Evolutionary conservation across 2,113 vertebrate species (phyloP).

Genomic region (Apeltes quadracus): DNA sequence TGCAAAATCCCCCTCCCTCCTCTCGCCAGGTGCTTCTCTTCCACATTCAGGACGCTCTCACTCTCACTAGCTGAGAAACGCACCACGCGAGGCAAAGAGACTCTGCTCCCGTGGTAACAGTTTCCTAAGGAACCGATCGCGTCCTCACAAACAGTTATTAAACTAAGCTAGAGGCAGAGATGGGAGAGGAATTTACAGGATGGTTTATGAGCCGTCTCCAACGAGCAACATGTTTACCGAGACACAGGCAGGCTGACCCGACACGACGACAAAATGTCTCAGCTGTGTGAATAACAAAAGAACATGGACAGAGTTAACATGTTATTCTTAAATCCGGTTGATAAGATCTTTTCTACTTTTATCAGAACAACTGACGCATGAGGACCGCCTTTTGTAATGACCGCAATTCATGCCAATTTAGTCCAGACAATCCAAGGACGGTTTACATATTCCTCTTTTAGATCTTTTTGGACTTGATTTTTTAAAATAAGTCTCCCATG

Average conservation of each 20-base stretch:
- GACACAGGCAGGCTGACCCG: slow-evolving; percentile 33
- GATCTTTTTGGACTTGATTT: background rate
- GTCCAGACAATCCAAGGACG: slow-evolving; percentile 29
- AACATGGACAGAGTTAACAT: slow-evolving; percentile 33
- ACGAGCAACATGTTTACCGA: slow-evolving; percentile 60
- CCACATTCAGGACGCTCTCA: slow-evolving; percentile 31
- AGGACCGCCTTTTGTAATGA: slow-evolving; percentile 45
- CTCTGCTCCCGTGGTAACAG: slow-evolving; percentile 65
- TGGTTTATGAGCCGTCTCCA: slow-evolving; percentile 24
- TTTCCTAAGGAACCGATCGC: slow-evolving; percentile 53
- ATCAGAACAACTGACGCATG: slow-evolving; percentile 48
- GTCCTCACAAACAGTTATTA: slow-evolving; percentile 42
- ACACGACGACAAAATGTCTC: slow-evolving; percentile 23
- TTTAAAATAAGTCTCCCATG: background rate
- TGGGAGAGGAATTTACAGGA: background rate
- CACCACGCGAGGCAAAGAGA: slow-evolving; percentile 33
- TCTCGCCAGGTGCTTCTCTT: slow-evolving; percentile 33
- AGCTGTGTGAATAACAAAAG: slow-evolving; percentile 25
- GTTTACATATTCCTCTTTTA: slow-evolving; percentile 48
- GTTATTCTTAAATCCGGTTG: slow-evolving; percentile 22
- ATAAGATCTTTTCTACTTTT: slow-evolving; percentile 13
- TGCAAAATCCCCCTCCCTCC: slow-evolving; percentile 41
- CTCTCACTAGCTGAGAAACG: slow-evolving; percentile 31
- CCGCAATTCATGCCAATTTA: slow-evolving; percentile 2
- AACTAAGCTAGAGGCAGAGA: slow-evolving; percentile 17